phyloP scores from a whole-genome alignment of 2,113 vertebrate genomes.

The Laterallus jamaicensis region DNA sequence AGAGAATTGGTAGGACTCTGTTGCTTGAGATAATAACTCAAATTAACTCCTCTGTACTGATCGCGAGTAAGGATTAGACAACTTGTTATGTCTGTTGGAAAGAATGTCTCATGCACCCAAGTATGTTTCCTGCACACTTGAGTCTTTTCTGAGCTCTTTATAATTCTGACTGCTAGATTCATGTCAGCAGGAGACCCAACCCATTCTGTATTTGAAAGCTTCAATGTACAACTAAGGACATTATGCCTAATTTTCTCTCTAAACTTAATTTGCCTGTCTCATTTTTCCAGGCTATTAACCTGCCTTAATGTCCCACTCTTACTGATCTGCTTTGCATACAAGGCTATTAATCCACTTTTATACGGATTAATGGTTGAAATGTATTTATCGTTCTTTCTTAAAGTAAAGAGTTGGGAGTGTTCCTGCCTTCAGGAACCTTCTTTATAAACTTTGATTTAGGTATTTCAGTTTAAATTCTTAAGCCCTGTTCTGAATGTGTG shows the following conservation, averaged over 20 bases:
- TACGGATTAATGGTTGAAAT: background rate
- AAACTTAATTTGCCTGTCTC: background rate
- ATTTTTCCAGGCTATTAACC: constrained; percentile 9
- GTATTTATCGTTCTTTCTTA: background rate
- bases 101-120: background rate
- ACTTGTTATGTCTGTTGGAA: background rate
- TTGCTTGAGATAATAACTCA: background rate
- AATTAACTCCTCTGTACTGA: background rate
- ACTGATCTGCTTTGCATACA: background rate
- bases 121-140: background rate
- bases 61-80: background rate
- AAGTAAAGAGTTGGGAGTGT: background rate
- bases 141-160: background rate
- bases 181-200: background rate
- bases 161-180: background rate
- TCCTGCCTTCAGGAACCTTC: background rate
- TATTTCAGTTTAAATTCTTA: background rate
- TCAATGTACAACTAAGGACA: background rate
- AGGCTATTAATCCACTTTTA: background rate
- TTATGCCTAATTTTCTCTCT: background rate
- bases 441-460: background rate
- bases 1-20: background rate
- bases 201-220: background rate
- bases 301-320: background rate
- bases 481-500: background rate